These are phyloP conservation scores for Phyllostomus discolor DNA, from an alignment of 2,113 vertebrate species.

Conservation along the genomic window DNA sequence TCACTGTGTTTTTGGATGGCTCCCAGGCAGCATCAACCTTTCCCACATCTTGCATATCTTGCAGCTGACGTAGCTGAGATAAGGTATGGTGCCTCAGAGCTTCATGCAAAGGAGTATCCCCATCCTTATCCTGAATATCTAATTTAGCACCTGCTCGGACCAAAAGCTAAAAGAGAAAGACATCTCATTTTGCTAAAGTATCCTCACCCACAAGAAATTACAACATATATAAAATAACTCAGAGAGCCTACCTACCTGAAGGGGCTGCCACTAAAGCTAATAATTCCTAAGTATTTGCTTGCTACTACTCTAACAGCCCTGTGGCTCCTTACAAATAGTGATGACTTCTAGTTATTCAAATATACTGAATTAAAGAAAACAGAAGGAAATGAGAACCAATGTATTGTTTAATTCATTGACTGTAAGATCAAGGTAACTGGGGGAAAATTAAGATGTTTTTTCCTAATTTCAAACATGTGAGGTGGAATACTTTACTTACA, in stretches of 20 bases:
- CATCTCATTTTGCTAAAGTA: not conserved
- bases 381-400: not conserved
- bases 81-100: slow-evolving; percentile 97
- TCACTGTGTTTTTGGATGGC: slow-evolving; percentile 99
- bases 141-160: slow-evolving; percentile 98
- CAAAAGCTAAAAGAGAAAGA: slow-evolving; percentile 85
- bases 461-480: not conserved
- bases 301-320: not conserved
- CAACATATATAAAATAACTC: not conserved
- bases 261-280: not conserved
- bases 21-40: slow-evolving; percentile 98
- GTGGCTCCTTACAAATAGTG: not conserved
- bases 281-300: not conserved
- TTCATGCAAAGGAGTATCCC: slow-evolving; percentile 97
- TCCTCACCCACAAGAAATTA: not conserved
- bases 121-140: slow-evolving; percentile 99
- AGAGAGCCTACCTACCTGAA: not conserved
- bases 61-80: slow-evolving; percentile 97
- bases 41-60: slow-evolving; percentile 99
- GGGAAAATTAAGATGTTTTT: not conserved
- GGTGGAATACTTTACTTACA: slow-evolving; percentile 10
- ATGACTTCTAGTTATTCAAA: not conserved
- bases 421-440: not conserved
- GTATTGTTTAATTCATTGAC: not conserved
- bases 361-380: not conserved